These are phyloP conservation scores for Corynorhinus townsendii DNA, from an alignment of 2,113 vertebrate species.

Conservation along the genomic window DNA sequence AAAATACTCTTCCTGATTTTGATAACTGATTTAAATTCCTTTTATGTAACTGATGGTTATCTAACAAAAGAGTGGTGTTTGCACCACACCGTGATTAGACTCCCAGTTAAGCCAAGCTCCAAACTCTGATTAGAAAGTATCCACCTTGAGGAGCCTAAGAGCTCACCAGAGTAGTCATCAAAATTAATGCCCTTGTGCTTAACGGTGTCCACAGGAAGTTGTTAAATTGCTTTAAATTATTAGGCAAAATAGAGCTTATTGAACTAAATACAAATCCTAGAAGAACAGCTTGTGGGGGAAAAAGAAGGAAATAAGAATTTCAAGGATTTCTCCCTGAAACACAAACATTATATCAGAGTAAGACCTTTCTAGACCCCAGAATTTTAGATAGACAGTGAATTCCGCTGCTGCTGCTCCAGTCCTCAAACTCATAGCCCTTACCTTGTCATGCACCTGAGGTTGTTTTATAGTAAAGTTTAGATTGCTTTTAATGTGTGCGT, in stretches of 20 bases:
- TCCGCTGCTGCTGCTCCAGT: too few species aligned
- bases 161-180: not conserved
- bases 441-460: not conserved
- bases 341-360: not conserved
- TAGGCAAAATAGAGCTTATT: not conserved
- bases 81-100: not conserved
- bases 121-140: constrained; percentile 9
- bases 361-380: constrained; percentile 13
- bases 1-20: constrained; percentile 15
- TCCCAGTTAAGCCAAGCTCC: not conserved
- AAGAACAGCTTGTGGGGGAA: not conserved
- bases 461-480: not conserved
- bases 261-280: constrained; percentile 11
- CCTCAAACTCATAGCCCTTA: not conserved
- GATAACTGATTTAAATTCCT: not conserved
- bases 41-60: not conserved
- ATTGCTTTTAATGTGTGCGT: not conserved
- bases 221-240: not conserved
- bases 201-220: not conserved
- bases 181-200: not conserved
- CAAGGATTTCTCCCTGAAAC: not conserved
- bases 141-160: not conserved
- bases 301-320: not conserved
- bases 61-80: not conserved
- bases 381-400: not conserved